Base-by-base conservation (phyloP, 1,140 invertebrate species). In the Ceratina calcarata region DNA sequence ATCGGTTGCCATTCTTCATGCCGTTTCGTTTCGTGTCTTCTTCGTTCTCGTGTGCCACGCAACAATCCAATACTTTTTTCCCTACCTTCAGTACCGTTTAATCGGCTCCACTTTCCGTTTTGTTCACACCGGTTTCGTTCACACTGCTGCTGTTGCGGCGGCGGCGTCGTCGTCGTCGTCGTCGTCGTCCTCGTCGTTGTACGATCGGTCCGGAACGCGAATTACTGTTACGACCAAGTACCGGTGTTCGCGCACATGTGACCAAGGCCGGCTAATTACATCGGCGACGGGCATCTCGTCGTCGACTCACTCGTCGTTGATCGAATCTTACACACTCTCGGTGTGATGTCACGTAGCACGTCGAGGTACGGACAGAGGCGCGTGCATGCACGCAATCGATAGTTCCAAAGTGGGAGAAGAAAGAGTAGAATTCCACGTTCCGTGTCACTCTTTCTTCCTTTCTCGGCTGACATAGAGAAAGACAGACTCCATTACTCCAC, bases 1-100 rank as follows among this genome's bases (percentile, higher is more conserved):
- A 84, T 92, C 91, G 87, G 91, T 86, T 87, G 85, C 91, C 91
- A 93, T 93, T 84, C 91, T 91, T 93, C 92, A 93, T 93, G 78
- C 89, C 91, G 86, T 89, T 89, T n/a, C n/a, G n/a, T n/a, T 72
- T 53, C 60, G 61, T 82, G 57, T 85, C 76, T 82, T 68, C 67
- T 51, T 61, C 20, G 15, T 69, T 77, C 83, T 57, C 32, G 10
- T 45, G 7, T 32, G 24, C 49, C 66, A 60, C 66, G 64, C 55
- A 66, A 79, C 71, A 51, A 79, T 73, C 24, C 12, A 49, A 68
- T 45, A 37, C 68, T 64, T 45, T 2, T 45, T 27, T 16, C 7
- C 10, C 51, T 49, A 13, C 4, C 16, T 15, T 27, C 18, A 3
- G 4, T 67, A 32, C 15, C n/a, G 45, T 68, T 20, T 16, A 0